phyloP scores from a whole-genome alignment of 2,797 vertebrate species.

The Cyclopterus lumpus region DNA sequence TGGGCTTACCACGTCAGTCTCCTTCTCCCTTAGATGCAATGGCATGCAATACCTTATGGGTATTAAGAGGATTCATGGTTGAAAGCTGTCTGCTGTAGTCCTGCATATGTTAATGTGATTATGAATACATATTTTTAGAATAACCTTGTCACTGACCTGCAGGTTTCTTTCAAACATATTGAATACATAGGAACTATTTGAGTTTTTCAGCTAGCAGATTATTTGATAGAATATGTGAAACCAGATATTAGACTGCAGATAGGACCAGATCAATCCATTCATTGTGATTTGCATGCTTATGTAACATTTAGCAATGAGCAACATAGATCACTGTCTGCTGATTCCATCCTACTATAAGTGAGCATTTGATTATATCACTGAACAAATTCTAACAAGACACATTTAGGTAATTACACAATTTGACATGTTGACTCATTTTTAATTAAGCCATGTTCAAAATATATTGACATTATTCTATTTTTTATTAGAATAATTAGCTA shows the following conservation, averaged over 20 bases:
- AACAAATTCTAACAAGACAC: not conserved
- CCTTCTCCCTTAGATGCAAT: conserved; percentile 36
- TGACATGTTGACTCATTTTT: not conserved
- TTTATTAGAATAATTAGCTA: not conserved
- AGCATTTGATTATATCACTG: not conserved
- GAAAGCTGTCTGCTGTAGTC: conserved; percentile 63
- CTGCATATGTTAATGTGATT: conserved; percentile 72
- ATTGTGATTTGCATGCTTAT: not conserved
- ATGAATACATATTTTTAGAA: conserved; percentile 70
- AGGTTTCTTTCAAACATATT: conserved; percentile 29
- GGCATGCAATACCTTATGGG: conserved; percentile 65
- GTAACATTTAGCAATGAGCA: not conserved
- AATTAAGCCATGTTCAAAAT: not conserved
- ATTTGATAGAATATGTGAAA: not conserved
- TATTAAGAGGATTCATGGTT: conserved; percentile 71
- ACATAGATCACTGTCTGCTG: conserved; percentile 7
- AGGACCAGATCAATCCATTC: conserved; percentile 1
- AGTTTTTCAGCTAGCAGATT: conserved; percentile 8
- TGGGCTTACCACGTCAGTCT: conserved; percentile 20
- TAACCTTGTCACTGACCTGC: conserved; percentile 68
- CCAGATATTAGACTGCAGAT: not conserved
- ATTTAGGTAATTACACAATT: not conserved
- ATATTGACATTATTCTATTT: not conserved
- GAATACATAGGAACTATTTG: not conserved
- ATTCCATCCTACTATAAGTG: conserved; percentile 5